Evolutionary conservation across 2,888 invertebrate species (phyloP).

Genomic region (Xanthia icteritia): DNA sequence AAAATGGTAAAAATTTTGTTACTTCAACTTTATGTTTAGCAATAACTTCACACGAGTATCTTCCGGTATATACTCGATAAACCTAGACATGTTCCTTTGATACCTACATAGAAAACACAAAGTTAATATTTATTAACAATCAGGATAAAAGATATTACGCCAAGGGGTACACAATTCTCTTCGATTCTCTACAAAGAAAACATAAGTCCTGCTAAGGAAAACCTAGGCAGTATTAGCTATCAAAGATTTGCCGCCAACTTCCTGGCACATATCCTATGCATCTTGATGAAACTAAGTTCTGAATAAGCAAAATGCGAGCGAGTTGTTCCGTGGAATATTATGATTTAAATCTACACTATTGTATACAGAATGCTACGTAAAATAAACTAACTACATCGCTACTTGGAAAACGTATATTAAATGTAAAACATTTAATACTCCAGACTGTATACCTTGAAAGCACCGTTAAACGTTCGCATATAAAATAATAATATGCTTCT

Average conservation of each 20-base stretch:
- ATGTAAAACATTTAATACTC: conserved; percentile 13
- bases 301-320: conserved; percentile 63
- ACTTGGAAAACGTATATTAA: conserved; percentile 35
- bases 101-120: conserved; percentile 1
- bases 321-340: conserved; percentile 52
- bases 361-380: conserved; percentile 24
- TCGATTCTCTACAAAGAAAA: conserved; percentile 44
- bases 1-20: neutral
- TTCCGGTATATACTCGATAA: neutral
- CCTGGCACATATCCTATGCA: conserved; percentile 63
- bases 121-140: conserved; percentile 21
- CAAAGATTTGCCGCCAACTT: conserved; percentile 59
- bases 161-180: conserved; percentile 33
- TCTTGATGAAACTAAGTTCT: conserved; percentile 64
- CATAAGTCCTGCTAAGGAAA: conserved; percentile 49
- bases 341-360: conserved; percentile 45
- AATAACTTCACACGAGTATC: conserved; percentile 1
- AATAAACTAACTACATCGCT: conserved; percentile 24
- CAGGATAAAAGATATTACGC: conserved; percentile 23
- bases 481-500: conserved; percentile 25
- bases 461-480: conserved; percentile 21
- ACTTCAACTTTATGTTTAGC: conserved; percentile 10
- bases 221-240: conserved; percentile 62
- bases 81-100: neutral
- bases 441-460: conserved; percentile 3